These are phyloP conservation scores for Heliothis peltigera DNA, from an alignment of 2,888 invertebrate genomes.

Conservation along the genomic window DNA sequence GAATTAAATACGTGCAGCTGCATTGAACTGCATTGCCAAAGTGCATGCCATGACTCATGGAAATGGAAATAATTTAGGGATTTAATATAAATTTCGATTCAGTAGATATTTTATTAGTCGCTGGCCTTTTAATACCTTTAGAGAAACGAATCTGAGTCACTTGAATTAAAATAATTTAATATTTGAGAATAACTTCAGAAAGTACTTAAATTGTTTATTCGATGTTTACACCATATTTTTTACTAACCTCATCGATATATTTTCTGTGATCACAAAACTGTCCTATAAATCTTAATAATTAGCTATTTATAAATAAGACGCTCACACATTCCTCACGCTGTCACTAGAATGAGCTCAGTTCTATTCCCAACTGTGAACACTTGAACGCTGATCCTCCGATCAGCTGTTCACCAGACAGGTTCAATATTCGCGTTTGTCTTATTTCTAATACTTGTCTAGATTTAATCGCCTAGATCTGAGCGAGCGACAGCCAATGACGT, in stretches of 20 bases:
- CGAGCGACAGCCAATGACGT: conserved; percentile 47
- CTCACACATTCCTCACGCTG: conserved; percentile 25
- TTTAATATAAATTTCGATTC: background rate
- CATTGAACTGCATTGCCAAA: conserved; percentile 65
- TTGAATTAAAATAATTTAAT: background rate
- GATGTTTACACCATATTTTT: conserved; percentile 11
- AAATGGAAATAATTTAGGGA: conserved; percentile 4
- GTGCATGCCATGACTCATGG: conserved; percentile 34
- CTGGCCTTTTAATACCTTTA: no score
- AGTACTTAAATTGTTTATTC: background rate
- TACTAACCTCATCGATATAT: conserved; percentile 6
- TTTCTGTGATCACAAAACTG: conserved; percentile 8
- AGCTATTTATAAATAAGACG: conserved; percentile 17
- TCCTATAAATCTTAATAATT: conserved; percentile 20
- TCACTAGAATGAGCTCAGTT: conserved; percentile 29
- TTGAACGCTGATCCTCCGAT: conserved; percentile 1
- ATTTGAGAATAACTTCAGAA: background rate
- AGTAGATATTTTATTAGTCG: background rate
- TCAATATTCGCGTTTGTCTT: conserved; percentile 65
- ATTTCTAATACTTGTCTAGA: conserved; percentile 31
- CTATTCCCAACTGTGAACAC: conserved; percentile 27
- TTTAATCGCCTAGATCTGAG: conserved; percentile 35
- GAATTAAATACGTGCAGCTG: conserved; percentile 74
- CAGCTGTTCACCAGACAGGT: conserved; percentile 51
- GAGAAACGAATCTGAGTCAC: no score